Evolutionary conservation across 2,113 vertebrate species (phyloP).

Genomic region (Lasiurus cinereus): DNA sequence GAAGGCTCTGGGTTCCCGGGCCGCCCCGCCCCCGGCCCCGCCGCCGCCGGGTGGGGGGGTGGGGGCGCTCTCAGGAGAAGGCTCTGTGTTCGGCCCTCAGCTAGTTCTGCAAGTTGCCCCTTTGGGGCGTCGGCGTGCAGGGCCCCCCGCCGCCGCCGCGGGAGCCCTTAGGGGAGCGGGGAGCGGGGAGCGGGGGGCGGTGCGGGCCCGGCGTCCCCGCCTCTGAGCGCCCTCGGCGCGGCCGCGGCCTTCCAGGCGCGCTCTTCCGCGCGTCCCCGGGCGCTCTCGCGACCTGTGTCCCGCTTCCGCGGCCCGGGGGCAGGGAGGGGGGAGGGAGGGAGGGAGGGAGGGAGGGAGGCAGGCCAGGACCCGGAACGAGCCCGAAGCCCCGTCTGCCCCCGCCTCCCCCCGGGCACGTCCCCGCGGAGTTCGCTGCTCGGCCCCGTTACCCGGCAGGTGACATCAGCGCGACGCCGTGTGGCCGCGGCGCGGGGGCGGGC

Average conservation of each 20-base stretch:
- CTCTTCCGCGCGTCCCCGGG: background rate
- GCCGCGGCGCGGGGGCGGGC: background rate
- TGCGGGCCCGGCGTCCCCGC: background rate
- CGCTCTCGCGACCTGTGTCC: background rate
- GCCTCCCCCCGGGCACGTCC: background rate
- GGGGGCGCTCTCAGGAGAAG: background rate
- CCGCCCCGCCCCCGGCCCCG: background rate
- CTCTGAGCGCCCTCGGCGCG: background rate
- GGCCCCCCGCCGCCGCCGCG: background rate
- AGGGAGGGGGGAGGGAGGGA: background rate
- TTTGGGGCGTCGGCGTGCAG: background rate
- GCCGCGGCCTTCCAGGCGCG: background rate
- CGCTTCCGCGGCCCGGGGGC: background rate
- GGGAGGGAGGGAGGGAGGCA: background rate
- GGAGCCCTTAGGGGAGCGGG: background rate
- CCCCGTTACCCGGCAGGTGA: slow-evolving; percentile 64
- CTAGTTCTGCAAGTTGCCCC: background rate
- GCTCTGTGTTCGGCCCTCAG: background rate
- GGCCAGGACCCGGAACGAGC: background rate
- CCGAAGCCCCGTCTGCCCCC: background rate
- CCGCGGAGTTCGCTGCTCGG: background rate
- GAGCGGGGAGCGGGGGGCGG: background rate
- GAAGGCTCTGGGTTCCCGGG: slow-evolving; percentile 10
- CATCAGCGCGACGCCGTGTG: background rate
- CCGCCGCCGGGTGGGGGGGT: background rate